These are phyloP conservation scores for Agrochola macilenta DNA, from an alignment of 2,888 invertebrate genomes.

Conservation along the genomic window DNA sequence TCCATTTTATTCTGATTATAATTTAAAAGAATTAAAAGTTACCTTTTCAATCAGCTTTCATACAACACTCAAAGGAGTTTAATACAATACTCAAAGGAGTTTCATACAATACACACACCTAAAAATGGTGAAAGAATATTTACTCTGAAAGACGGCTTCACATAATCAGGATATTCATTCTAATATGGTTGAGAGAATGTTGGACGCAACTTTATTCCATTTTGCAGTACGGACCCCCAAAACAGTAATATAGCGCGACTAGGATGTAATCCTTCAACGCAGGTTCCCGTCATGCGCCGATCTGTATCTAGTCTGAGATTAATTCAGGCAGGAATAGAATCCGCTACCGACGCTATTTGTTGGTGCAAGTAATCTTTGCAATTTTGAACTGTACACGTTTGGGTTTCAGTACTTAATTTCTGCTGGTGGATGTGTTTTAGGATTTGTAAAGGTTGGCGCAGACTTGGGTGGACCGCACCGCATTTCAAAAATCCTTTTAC, in stretches of 20 bases:
- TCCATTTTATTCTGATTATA: neutral
- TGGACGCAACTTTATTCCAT: neutral
- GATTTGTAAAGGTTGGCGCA: neutral
- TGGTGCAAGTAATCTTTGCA: slow-evolving; percentile 42
- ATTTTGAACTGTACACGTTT: slow-evolving; percentile 42
- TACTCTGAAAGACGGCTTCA: neutral
- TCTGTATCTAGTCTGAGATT: slow-evolving; percentile 55
- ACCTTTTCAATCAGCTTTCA: neutral
- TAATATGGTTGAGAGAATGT: neutral
- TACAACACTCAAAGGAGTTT: neutral
- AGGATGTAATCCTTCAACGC: slow-evolving; percentile 59
- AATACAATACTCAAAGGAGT: neutral
- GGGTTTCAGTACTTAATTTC: neutral
- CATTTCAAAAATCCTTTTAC: neutral
- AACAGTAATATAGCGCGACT: slow-evolving; percentile 33
- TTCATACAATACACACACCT: neutral
- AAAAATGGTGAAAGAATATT: neutral
- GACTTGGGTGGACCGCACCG: neutral
- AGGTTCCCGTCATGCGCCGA: slow-evolving; percentile 56
- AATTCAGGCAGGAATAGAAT: slow-evolving; percentile 43
- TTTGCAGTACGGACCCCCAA: neutral
- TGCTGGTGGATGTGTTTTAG: neutral
- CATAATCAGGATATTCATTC: neutral
- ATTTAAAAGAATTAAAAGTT: neutral
- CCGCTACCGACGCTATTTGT: slow-evolving; percentile 28